Conservation (phyloP, 2,113 vertebrate genomes). For the Coreoperca whiteheadi region DNA sequence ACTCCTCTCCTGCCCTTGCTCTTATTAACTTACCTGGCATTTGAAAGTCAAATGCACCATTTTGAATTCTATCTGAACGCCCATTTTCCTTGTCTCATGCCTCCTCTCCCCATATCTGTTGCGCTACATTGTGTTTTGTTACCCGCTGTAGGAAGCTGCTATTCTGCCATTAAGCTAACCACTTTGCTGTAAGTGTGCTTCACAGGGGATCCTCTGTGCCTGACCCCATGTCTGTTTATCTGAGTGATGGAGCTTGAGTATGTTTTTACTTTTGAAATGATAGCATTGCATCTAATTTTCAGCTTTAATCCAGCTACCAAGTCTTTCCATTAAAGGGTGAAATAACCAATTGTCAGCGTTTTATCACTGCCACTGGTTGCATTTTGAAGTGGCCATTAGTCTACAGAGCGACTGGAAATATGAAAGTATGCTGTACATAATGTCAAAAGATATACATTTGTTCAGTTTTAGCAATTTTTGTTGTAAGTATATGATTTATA, state of each 20-base stretch:
- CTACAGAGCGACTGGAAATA: neutral
- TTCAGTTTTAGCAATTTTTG: neutral
- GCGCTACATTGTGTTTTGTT: slow-evolving; percentile 31
- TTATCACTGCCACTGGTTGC: neutral
- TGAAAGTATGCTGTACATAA: no score
- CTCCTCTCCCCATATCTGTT: slow-evolving; percentile 5
- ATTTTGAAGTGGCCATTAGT: neutral
- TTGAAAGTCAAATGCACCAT: slow-evolving; percentile 34
- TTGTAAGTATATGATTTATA: neutral
- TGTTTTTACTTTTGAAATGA: slow-evolving; percentile 30
- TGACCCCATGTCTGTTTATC: slow-evolving; percentile 15
- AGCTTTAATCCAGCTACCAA: neutral
- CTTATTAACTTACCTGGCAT: neutral
- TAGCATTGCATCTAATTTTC: slow-evolving; percentile 12
- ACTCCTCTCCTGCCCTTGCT: slow-evolving; percentile 4
- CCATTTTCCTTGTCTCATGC: neutral
- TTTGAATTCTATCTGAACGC: slow-evolving; percentile 12
- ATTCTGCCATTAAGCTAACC: slow-evolving; percentile 37
- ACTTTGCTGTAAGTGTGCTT: slow-evolving; percentile 40
- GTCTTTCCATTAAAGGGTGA: neutral
- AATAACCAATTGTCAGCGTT: slow-evolving; percentile 3
- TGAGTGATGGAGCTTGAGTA: neutral
- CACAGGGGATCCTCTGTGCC: neutral
- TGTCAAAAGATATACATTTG: neutral
- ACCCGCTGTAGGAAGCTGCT: slow-evolving; percentile 4